These are phyloP conservation scores for Prosopocoilus inquinatus DNA, from an alignment of 2,888 invertebrate genomes.

Conservation along the genomic window DNA sequence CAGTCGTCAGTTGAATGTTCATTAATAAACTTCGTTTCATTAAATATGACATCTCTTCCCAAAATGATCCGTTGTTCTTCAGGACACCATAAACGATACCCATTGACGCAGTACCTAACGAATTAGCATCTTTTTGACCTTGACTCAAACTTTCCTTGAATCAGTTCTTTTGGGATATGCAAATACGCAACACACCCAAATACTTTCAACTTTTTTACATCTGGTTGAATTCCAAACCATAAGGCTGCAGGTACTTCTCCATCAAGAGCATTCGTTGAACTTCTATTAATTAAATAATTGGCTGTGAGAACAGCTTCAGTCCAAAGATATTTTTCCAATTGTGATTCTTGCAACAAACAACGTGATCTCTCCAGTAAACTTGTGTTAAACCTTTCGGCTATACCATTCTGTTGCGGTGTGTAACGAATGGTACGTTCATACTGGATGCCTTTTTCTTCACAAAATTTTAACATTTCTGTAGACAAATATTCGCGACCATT, in stretches of 20 bases:
- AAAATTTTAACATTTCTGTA: slow-evolving; percentile 18
- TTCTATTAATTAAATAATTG: slow-evolving; percentile 29
- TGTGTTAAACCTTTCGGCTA: slow-evolving; percentile 28
- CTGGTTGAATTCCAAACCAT: background rate
- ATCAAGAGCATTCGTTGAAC: slow-evolving; percentile 22
- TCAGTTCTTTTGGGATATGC: background rate
- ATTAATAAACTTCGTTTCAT: background rate
- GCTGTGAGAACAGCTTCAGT: slow-evolving; percentile 27
- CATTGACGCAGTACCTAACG: background rate
- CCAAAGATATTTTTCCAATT: slow-evolving; percentile 27
- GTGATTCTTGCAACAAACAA: slow-evolving; percentile 25
- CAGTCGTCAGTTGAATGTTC: background rate
- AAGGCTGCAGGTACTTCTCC: slow-evolving; percentile 19
- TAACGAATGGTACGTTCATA: slow-evolving; percentile 25
- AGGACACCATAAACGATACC: background rate
- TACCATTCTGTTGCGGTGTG: slow-evolving; percentile 27
- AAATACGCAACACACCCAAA: background rate
- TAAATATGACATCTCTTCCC: background rate
- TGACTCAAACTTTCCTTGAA: background rate
- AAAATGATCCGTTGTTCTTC: background rate
- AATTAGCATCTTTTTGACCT: background rate
- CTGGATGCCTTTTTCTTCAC: slow-evolving; percentile 16
- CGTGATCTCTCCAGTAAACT: slow-evolving; percentile 25
- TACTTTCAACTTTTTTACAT: background rate
- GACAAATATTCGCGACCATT: slow-evolving; percentile 25